These are phyloP conservation scores for Megalurothrips usitatus DNA, from an alignment of 2,888 invertebrate species.

Conservation along the genomic window DNA sequence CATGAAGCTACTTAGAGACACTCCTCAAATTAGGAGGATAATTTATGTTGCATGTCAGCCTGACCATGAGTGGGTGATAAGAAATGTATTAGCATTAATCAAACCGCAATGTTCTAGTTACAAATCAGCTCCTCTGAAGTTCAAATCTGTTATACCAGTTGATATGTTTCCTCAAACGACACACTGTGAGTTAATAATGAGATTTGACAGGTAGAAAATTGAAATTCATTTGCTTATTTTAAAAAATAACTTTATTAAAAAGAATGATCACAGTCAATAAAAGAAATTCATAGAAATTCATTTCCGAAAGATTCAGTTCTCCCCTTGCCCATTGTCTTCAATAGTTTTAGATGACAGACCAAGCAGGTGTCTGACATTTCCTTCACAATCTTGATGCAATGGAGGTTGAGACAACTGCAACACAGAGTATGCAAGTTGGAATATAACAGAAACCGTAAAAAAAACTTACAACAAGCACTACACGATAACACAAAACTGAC, in stretches of 20 bases:
- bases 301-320: not conserved
- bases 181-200: conserved; percentile 84
- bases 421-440: not conserved
- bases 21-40: conserved; percentile 66
- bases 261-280: too few species aligned
- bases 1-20: conserved; percentile 64
- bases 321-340: not conserved
- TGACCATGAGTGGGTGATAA: conserved; percentile 72
- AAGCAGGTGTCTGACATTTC: not conserved
- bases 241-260: not conserved
- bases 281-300: too few species aligned
- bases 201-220: conserved; percentile 60
- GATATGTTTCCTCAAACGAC: conserved; percentile 96
- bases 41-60: conserved; percentile 85
- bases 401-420: not conserved
- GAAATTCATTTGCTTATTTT: not conserved
- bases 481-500: not conserved
- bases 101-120: conserved; percentile 76
- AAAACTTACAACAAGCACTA: not conserved
- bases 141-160: conserved; percentile 77
- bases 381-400: not conserved
- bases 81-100: conserved; percentile 79
- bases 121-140: conserved; percentile 74
- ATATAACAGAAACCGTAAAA: too few species aligned
- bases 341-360: not conserved